These are phyloP conservation scores for Melipona quadrifasciata DNA, from an alignment of 1,140 invertebrate species.

Conservation along the genomic window DNA sequence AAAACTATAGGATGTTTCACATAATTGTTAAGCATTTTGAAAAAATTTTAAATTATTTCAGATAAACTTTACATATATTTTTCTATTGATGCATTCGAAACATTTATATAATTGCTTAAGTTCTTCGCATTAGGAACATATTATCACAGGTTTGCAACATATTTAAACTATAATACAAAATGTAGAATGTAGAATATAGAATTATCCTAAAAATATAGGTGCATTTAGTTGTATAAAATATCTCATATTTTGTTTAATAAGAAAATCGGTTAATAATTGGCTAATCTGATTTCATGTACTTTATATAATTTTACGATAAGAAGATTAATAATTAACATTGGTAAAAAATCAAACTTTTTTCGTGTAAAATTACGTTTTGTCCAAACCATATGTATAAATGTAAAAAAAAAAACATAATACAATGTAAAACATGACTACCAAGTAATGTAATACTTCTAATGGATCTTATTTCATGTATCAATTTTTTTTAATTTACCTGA, in stretches of 20 bases:
- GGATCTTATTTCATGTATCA: background rate
- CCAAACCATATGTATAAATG: background rate
- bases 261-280: constrained; percentile 7
- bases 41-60: background rate
- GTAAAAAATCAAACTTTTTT: background rate
- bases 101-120: too few species aligned
- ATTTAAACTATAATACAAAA: too few species aligned
- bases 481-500: background rate
- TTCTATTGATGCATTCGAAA: too few species aligned
- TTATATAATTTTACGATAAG: background rate
- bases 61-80: too few species aligned
- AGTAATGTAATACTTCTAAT: constrained; percentile 3
- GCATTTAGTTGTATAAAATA: too few species aligned
- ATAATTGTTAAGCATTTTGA: background rate
- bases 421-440: background rate
- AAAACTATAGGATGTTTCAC: background rate
- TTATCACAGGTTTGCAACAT: too few species aligned
- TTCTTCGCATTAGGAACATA: too few species aligned
- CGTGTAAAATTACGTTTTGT: background rate
- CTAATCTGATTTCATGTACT: background rate
- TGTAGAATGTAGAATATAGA: too few species aligned
- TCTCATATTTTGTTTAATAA: too few species aligned
- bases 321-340: background rate
- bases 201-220: too few species aligned
- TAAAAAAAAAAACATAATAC: background rate